Base-by-base conservation (phyloP, 2,888 invertebrate species). In the Litoditis marina region DNA sequence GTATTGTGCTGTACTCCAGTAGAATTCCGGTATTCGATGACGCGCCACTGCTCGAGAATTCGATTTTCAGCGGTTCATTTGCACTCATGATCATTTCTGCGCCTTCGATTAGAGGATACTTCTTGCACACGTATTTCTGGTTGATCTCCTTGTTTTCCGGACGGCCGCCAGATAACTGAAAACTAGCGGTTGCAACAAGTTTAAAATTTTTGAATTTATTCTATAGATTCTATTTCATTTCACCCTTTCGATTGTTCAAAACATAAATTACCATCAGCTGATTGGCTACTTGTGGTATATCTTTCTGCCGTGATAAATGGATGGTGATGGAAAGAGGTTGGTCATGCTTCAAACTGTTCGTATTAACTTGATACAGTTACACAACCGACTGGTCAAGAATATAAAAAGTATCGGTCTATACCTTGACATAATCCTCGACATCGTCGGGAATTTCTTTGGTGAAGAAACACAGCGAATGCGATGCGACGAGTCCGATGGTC, bases 131-230 rank as follows among this genome's bases (percentile, higher is more conserved):
- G 58, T 78, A 79, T 8, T 74, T 69, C 8, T 60, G 56, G 47
- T 80, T 80, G 52, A 76, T 56, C 32, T 62, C 36, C 19, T 62
- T 64, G 57, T 78, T 69, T 5, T 77, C 71, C 16, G 63, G 31
- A 27, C 73, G 66, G 2, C 78, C 79, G n/a, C 76, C 78, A 32
- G 69, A 64, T 22, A 78, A 50, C 78, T 78, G 58, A 60, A 74
- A 66, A 31, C n/a, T n/a, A n/a, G n/a, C n/a, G n/a, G n/a, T n/a
- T n/a, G n/a, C n/a, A n/a, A n/a, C n/a, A n/a, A n/a, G n/a, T n/a
- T n/a, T n/a, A n/a, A n/a, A n/a, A n/a, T n/a, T n/a, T n/a, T n/a
- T n/a, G n/a, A n/a, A n/a, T n/a, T n/a, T n/a, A n/a, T n/a, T n/a
- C n/a, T n/a, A n/a, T n/a, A n/a, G n/a, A n/a, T n/a, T n/a, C n/a